Conservation (phyloP, 1,140 invertebrate genomes). For the Tetramorium simillimum region DNA sequence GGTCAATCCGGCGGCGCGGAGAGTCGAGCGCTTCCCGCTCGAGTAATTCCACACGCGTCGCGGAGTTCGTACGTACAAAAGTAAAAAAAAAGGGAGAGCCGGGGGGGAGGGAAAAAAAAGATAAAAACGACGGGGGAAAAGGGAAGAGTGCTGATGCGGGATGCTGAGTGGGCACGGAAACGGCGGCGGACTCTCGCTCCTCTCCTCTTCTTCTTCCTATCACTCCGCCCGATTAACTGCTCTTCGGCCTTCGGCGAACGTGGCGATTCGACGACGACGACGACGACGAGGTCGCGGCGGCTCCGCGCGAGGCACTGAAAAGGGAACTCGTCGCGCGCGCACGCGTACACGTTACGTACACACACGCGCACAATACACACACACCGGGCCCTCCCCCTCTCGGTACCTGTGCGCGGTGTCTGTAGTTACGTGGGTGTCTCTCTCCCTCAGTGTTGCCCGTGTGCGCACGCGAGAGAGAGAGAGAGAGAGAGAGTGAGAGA, state of each 20-base stretch:
- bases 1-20: neutral
- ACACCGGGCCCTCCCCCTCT: neutral
- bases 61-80: constrained; percentile 53
- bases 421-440: constrained; percentile 29
- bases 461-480: neutral
- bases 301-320: constrained; percentile 62
- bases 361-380: constrained; percentile 10
- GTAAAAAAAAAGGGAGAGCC: constrained; percentile 68
- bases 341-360: constrained; percentile 48
- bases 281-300: constrained; percentile 63
- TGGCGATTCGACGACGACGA: constrained; percentile 64
- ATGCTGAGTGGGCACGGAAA: constrained; percentile 13
- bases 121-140: neutral
- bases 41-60: constrained; percentile 24
- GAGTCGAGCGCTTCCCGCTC: neutral
- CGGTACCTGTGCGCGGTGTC: constrained; percentile 30
- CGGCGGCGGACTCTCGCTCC: constrained; percentile 28
- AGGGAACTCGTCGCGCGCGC: constrained; percentile 66
- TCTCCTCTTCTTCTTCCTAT: constrained; percentile 60
- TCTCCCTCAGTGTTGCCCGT: constrained; percentile 1
- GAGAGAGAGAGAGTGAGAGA: constrained; percentile 29
- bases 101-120: too few relatives aligned
- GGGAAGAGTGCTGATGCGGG: constrained; percentile 18
- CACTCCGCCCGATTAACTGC: constrained; percentile 42
- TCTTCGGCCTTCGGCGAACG: constrained; percentile 41